Conservation (phyloP, 2,113 vertebrate species). For the Sula dactylatra region DNA sequence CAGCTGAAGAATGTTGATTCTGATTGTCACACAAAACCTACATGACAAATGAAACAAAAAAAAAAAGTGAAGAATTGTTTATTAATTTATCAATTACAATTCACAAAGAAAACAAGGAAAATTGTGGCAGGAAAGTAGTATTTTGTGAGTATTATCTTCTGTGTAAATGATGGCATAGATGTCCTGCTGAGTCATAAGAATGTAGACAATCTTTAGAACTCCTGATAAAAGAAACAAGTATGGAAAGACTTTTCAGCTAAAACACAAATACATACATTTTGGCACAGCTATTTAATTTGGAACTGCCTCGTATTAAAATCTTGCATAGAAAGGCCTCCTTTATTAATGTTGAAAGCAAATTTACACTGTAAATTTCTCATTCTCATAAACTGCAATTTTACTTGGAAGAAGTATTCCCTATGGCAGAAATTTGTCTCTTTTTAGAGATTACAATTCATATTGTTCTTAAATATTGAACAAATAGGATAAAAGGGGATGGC, state of each 20-base stretch:
- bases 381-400: background rate
- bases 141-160: background rate
- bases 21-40: constrained; percentile 73
- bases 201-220: background rate
- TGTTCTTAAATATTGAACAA: background rate
- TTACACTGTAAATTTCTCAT: background rate
- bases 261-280: background rate
- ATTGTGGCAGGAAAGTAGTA: background rate
- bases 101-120: background rate
- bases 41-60: constrained; percentile 19
- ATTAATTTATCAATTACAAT: background rate
- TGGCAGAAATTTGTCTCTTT: background rate
- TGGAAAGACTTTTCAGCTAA: background rate
- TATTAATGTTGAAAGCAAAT: background rate
- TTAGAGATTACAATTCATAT: background rate
- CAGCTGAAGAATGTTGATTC: constrained; percentile 62
- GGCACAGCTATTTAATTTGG: background rate
- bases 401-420: background rate
- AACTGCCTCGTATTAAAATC: background rate
- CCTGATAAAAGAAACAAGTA: background rate
- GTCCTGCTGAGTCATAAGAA: background rate
- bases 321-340: background rate
- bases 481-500: background rate
- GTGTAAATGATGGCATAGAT: background rate
- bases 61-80: background rate